Evolutionary conservation across 2,888 invertebrate species (phyloP), one percentile per base, ranked within the genome.

Genomic region (Drosophila setosimentum): DNA sequence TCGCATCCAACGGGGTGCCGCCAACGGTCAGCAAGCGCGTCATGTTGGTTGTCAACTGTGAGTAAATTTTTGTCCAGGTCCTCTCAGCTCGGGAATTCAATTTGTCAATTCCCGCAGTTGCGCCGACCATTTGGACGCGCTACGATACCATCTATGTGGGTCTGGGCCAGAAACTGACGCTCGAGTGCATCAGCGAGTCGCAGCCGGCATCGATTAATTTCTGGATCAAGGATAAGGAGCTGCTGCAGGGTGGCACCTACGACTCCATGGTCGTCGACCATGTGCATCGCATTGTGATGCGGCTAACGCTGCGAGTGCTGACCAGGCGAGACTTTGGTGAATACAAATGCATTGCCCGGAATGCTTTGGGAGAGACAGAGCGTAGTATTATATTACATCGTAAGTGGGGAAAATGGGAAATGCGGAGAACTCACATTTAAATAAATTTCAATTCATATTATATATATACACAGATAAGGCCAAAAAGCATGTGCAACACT

Each of bases 291-390:
- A 95, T 96, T 72, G 95, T 96, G 72, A 95, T 97, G 94, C 95
- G 96, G 73, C 94, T 97, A 64, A 95, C 95, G 53, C 95, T 97
- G 83, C 94, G 95, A 67, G 94, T 95, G 62, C 94, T 96, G 55
- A 94, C 95, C 35, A 93, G 93, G 59, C 93, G 94, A 13, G 97
- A 97, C 93, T 97, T 96, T 91, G 96, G 96, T 30, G 95, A 96
- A 58, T 97, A 97, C 93, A 96, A 96, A 93, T 97, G 97, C 93
- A 95, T 97, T 74, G 96, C 97, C 32, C 97, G 96, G 93, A 97
- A 97, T 93, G 95, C 96, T 2, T 93, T 97, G 29, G 97, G 97
- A 11, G 96, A 96, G 89, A 91, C 92, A 13, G 91, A 93, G 69
- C 91, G 91, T 58, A 89, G 81, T 29, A 93, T 93, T 24, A 83